Conservation (phyloP, 2,888 invertebrate genomes). For the Eristalis intricaria region DNA sequence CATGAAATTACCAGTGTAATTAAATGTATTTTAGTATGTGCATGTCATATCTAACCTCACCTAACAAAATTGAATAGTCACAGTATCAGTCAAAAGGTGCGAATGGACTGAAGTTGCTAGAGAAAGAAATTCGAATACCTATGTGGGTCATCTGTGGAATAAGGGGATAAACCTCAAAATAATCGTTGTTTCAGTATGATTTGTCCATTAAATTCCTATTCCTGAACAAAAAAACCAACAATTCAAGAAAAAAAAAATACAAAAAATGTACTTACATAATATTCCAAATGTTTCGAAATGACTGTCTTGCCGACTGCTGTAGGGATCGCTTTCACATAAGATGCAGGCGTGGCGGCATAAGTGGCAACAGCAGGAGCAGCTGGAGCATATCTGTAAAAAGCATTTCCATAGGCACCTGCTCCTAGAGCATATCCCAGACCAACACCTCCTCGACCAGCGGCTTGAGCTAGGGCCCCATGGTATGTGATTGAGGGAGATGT, state of each 20-base stretch:
- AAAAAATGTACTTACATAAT: constrained; percentile 83
- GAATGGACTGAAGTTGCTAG: no score
- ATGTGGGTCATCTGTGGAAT: no score
- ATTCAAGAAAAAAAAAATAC: neutral
- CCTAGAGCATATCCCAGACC: constrained; percentile 52
- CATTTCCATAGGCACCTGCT: constrained; percentile 47
- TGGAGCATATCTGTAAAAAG: constrained; percentile 78
- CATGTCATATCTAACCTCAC: no score
- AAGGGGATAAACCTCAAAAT: no score
- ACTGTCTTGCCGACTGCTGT: constrained; percentile 82
- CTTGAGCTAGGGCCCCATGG: constrained; percentile 75
- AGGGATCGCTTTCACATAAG: constrained; percentile 79
- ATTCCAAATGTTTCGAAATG: constrained; percentile 84
- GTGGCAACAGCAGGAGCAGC: constrained; percentile 77
- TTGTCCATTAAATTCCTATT: no score
- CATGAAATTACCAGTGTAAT: no score
- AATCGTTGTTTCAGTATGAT: no score
- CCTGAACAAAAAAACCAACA: neutral
- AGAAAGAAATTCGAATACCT: no score
- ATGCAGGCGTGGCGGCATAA: constrained; percentile 80
- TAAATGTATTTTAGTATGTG: no score
- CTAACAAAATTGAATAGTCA: no score
- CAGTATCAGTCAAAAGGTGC: no score
- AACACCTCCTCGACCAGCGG: constrained; percentile 69
- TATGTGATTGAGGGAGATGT: constrained; percentile 76